phyloP scores from a whole-genome alignment of 2,113 vertebrate species.

The Leptosomus discolor region DNA sequence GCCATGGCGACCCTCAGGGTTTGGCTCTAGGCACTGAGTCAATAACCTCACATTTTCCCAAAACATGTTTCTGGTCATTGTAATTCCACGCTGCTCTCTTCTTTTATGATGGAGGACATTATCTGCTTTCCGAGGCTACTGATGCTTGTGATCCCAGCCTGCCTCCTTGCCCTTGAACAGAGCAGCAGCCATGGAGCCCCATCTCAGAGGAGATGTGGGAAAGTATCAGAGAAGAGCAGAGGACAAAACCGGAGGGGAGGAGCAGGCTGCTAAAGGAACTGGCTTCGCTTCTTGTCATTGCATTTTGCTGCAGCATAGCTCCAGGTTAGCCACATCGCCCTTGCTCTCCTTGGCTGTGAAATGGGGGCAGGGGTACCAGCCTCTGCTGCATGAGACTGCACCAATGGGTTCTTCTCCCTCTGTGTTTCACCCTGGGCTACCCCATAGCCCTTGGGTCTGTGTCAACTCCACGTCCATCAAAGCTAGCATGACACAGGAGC shows the following conservation, averaged over 20 bases:
- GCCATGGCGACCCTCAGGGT: not conserved
- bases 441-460: not conserved
- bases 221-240: not conserved
- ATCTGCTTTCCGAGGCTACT: not conserved
- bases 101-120: not conserved
- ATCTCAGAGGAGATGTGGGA: not conserved
- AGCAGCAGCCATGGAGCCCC: not conserved
- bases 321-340: not conserved
- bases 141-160: not conserved
- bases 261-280: not conserved
- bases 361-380: not conserved
- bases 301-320: not conserved
- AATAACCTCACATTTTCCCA: not conserved
- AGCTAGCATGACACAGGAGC: not conserved
- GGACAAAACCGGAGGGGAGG: not conserved
- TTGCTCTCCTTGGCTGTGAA: not conserved
- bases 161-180: not conserved
- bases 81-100: not conserved
- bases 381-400: not conserved
- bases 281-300: not conserved
- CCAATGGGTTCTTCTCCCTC: not conserved
- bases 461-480: not conserved
- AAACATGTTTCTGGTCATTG: not conserved
- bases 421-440: not conserved
- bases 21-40: fast-evolving